These are phyloP conservation scores for Chrysemys picta DNA, from an alignment of 2,113 vertebrate species.

Conservation along the genomic window DNA sequence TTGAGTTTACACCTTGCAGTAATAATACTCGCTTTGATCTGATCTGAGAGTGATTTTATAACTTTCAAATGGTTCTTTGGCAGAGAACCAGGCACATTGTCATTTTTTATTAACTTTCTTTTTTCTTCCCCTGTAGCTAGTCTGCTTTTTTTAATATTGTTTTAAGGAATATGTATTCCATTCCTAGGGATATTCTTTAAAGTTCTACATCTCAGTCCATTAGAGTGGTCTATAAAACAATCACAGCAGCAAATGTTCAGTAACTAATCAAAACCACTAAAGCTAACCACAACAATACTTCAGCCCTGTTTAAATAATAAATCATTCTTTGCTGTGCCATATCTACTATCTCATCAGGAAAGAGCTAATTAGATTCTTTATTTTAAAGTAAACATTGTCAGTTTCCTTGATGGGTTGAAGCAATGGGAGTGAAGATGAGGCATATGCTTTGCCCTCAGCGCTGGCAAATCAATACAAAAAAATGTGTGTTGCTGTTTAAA, in stretches of 20 bases:
- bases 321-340: background rate
- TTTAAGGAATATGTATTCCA: slow-evolving; percentile 56
- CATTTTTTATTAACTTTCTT: slow-evolving; percentile 75
- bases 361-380: slow-evolving; percentile 11
- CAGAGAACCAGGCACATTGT: slow-evolving; percentile 64
- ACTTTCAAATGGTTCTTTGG: slow-evolving; percentile 73
- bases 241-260: background rate
- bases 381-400: background rate
- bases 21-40: slow-evolving; percentile 76
- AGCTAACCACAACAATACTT: background rate
- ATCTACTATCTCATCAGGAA: slow-evolving; percentile 58
- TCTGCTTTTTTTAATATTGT: slow-evolving; percentile 13
- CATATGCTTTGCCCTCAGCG: accelerated
- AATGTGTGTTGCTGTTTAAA: background rate
- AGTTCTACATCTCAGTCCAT: slow-evolving; percentile 49
- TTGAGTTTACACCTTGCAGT: slow-evolving; percentile 77
- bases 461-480: background rate
- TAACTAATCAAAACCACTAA: slow-evolving; percentile 42
- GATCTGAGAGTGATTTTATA: slow-evolving; percentile 74
- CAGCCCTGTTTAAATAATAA: slow-evolving; percentile 3
- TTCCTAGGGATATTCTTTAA: slow-evolving; percentile 44
- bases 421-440: slow-evolving; percentile 32
- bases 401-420: slow-evolving; percentile 25
- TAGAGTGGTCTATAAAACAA: slow-evolving; percentile 60
- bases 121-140: slow-evolving; percentile 29